These are phyloP conservation scores for Hemicordylus capensis DNA, from an alignment of 2,113 vertebrate species.

Conservation along the genomic window DNA sequence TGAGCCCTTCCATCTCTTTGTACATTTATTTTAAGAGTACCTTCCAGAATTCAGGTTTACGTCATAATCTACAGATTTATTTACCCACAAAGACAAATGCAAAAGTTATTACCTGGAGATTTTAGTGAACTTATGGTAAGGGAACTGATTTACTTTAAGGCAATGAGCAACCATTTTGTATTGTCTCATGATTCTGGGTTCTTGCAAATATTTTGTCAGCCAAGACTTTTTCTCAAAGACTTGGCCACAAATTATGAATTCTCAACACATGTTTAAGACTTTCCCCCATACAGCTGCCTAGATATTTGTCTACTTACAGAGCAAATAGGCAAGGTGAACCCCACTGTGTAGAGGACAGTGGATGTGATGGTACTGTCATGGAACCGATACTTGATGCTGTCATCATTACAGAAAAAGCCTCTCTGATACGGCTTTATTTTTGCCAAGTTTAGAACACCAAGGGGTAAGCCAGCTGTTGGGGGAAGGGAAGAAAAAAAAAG, in stretches of 20 bases:
- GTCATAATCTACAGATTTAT: background rate
- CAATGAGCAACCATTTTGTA: background rate
- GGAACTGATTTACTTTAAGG: background rate
- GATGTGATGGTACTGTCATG: conserved; percentile 91
- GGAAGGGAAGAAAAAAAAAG: conserved; percentile 78
- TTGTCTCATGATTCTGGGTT: background rate
- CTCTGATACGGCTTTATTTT: conserved; percentile 95
- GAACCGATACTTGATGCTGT: conserved; percentile 96
- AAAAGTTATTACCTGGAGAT: background rate
- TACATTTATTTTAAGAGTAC: background rate
- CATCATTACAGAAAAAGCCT: conserved; percentile 99
- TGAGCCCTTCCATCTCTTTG: background rate
- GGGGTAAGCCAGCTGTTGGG: conserved; percentile 93
- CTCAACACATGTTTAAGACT: conserved; percentile 44
- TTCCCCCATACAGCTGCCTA: conserved; percentile 69
- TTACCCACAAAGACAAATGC: background rate
- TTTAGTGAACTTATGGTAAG: background rate
- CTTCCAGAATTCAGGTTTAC: background rate
- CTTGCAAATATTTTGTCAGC: background rate
- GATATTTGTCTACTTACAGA: conserved; percentile 91
- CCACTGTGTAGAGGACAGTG: conserved; percentile 91
- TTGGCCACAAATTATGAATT: conserved; percentile 34
- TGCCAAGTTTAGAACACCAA: conserved; percentile 96
- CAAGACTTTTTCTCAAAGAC: background rate
- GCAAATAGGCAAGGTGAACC: conserved; percentile 92